These are phyloP conservation scores for Ethmia dodecea DNA, from an alignment of 2,888 invertebrate genomes.

Conservation along the genomic window DNA sequence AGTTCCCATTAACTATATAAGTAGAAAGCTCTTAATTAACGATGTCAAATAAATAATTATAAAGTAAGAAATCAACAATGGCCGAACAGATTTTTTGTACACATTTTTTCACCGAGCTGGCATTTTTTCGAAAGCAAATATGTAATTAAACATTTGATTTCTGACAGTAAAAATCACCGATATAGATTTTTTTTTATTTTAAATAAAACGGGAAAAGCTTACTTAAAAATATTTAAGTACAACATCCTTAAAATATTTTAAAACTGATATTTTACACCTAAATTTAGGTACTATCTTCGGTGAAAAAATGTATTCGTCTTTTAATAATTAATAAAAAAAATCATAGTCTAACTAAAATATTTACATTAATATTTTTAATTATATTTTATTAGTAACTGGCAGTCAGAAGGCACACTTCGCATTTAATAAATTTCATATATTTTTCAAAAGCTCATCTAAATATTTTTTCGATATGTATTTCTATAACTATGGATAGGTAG, in stretches of 20 bases:
- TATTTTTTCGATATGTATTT: too few relatives aligned
- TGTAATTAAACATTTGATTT: too few relatives aligned
- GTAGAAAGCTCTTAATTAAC: conserved; percentile 53
- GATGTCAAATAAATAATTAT: conserved; percentile 39
- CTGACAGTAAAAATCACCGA: too few relatives aligned
- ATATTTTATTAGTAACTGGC: conserved; percentile 63
- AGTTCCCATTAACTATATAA: conserved; percentile 47
- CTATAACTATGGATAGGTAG: conserved; percentile 9
- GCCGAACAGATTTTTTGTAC: conserved; percentile 25
- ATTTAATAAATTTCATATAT: too few relatives aligned
- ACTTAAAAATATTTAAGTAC: too few relatives aligned
- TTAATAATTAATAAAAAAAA: conserved; percentile 27
- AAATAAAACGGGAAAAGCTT: too few relatives aligned
- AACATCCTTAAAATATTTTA: too few relatives aligned
- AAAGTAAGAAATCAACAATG: conserved; percentile 51
- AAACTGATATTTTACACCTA: too few relatives aligned
- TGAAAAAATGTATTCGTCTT: conserved; percentile 41
- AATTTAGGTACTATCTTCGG: conserved; percentile 27
- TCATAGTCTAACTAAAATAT: conserved; percentile 33
- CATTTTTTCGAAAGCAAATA: conserved; percentile 5
- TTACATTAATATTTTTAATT: conserved; percentile 41
- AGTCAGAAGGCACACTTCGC: conserved; percentile 59
- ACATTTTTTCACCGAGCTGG: conserved; percentile 45
- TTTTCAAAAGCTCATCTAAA: too few relatives aligned
- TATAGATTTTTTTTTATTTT: too few relatives aligned